Base-by-base conservation (phyloP, 1,140 invertebrate genomes). In the Brachionus calyciflorus region DNA sequence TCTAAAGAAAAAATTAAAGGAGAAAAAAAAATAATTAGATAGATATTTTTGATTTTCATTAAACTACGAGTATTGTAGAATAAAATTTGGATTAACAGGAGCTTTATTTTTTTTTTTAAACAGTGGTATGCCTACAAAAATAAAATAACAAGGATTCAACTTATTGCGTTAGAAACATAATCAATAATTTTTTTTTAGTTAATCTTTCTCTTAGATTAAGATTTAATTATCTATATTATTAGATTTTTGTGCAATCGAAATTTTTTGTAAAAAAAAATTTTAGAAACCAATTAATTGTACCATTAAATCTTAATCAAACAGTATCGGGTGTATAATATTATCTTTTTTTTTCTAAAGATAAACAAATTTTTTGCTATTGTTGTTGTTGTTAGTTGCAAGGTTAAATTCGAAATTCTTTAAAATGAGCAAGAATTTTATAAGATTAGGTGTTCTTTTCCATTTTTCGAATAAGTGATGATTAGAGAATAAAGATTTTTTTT, bases 161-260 rank as follows among this genome's bases (percentile, higher is more conserved):
- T 4, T 37, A 19, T 60, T 60, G 28, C 30, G 55, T 33, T 60
- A 17, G 26, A 5, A 60, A 37, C 33, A 37, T 37, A 60, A 60
- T 60, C 28, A 60, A 60, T 26, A 17, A 33, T 60, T 60, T 33
- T 41, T 37, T 41, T 37, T 60, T 37, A 3, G 55, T 2, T 3
- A 60, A 33, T 55, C 33, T 55, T 55, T 55, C 33, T 55, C 53
- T 55, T n/a, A 60, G 55, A 60, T 26, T 60, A 60, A 60, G 17
- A 60, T 60, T 60, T 41, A 60, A 60, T 60, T 60, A 60, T 60
- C 28, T 41, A 33, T 60, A 60, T 60, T 60, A 60, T 60, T 60
- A 37, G 4, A 33, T 33, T 60, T 55, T 30, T 24, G 24, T 33
- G 33, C 3, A 37, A 37, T 37, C 33, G 33, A 37, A 37, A 37